Conservation (phyloP, 2,113 vertebrate species). For the Argyrosomus japonicus region DNA sequence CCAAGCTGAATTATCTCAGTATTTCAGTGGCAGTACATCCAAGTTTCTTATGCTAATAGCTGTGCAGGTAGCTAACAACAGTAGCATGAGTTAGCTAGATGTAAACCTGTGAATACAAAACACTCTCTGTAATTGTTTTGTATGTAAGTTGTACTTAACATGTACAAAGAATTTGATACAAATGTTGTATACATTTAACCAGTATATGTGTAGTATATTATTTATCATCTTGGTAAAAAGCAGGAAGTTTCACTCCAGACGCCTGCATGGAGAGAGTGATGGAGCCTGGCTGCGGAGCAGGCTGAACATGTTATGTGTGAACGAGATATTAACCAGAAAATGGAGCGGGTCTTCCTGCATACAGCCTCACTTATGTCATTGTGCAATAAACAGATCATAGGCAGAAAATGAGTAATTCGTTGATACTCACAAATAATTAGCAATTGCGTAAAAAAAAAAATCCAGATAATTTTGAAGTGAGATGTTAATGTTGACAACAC, state of each 20-base stretch:
- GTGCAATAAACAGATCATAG: background rate
- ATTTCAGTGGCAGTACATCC: background rate
- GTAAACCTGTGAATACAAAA: background rate
- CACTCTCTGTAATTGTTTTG: background rate
- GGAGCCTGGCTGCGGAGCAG: background rate
- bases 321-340: conserved; percentile 18
- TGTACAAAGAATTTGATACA: no score
- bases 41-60: background rate
- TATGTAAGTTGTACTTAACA: background rate
- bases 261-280: background rate
- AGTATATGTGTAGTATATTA: background rate
- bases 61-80: background rate
- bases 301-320: background rate
- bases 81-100: background rate
- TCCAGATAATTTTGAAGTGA: background rate
- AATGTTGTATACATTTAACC: no score
- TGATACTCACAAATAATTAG: no score
- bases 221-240: background rate
- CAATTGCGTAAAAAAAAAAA: background rate
- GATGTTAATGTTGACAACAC: background rate
- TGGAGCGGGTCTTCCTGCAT: background rate
- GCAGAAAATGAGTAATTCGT: background rate
- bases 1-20: background rate
- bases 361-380: background rate
- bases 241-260: background rate